Percentiles rank a stretch among this genome's conserved stretches.
Conservation (phyloP, 2,797 vertebrate genomes). For the Glyptemys insculpta region DNA sequence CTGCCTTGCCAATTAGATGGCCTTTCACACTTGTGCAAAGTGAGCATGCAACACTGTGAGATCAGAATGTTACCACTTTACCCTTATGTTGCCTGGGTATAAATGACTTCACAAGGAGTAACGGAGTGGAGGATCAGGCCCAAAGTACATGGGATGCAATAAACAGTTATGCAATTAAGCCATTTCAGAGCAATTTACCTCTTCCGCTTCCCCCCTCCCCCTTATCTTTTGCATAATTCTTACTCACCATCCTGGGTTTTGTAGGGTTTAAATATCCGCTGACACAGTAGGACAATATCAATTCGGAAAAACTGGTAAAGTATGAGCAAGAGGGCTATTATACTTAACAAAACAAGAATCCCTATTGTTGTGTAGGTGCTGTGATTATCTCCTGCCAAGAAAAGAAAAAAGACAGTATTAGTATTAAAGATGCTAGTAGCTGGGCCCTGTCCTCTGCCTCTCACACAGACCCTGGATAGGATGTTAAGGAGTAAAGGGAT, state of each 20-base stretch:
- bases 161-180: neutral
- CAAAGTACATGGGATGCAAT: neutral
- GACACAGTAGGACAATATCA: slow-evolving; percentile 80
- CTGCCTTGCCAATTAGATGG: neutral
- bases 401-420: slow-evolving; percentile 36
- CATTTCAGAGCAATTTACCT: neutral
- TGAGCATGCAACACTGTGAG: neutral
- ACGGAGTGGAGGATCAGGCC: neutral
- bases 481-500: neutral
- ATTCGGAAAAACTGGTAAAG: slow-evolving; percentile 76
- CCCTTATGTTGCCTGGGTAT: neutral
- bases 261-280: slow-evolving; percentile 57
- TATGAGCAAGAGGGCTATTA: slow-evolving; percentile 32
- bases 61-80: neutral
- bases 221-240: neutral
- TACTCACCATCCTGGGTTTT: slow-evolving; percentile 77
- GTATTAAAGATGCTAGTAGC: fast-evolving
- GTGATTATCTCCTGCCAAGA: slow-evolving; percentile 65
- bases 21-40: neutral
- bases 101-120: neutral
- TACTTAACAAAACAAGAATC: slow-evolving; percentile 59
- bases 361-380: slow-evolving; percentile 20
- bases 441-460: neutral
- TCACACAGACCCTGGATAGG: neutral
- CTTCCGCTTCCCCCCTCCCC: neutral